A percentile compares a stretch with the other conserved stretches of the same genome.
Conservation (phyloP, 1,140 invertebrate genomes). For the Yoshiicerus persimilis region DNA sequence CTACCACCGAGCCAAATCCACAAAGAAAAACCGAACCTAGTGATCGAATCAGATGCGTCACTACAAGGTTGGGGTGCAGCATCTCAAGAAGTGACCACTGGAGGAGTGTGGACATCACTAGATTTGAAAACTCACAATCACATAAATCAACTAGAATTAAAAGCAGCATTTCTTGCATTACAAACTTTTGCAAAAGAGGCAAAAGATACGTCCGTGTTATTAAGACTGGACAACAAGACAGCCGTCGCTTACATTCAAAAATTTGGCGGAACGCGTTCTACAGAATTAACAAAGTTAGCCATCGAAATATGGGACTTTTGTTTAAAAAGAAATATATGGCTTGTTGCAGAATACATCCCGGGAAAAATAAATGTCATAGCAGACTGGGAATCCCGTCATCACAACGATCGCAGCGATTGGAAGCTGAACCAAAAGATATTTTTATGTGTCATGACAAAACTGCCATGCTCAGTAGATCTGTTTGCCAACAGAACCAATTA, state of each 20-base stretch:
- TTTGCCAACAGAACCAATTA: too few relatives aligned
- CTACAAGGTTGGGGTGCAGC: too few relatives aligned
- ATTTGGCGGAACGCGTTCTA: neutral
- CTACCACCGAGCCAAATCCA: too few relatives aligned
- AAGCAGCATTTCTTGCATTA: neutral
- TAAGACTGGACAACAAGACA: neutral
- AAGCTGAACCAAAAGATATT: neutral
- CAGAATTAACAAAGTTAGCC: neutral
- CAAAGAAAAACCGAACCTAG: too few relatives aligned
- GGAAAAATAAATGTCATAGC: neutral
- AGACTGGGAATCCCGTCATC: neutral
- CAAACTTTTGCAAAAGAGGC: neutral
- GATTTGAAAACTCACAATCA: too few relatives aligned
- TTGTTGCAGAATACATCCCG: neutral
- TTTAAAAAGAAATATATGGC: neutral
- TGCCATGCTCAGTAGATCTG: too few relatives aligned
- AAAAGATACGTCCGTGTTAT: neutral
- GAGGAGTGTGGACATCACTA: too few relatives aligned
- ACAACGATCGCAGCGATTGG: neutral
- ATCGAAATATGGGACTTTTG: constrained; percentile 1
- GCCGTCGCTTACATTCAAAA: constrained; percentile 19
- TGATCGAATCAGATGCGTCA: too few relatives aligned
- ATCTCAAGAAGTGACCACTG: too few relatives aligned
- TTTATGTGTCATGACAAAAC: too few relatives aligned
- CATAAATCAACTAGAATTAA: too few relatives aligned